Base-by-base conservation (phyloP, 2,797 vertebrate genomes). In the Capromys pilorides region DNA sequence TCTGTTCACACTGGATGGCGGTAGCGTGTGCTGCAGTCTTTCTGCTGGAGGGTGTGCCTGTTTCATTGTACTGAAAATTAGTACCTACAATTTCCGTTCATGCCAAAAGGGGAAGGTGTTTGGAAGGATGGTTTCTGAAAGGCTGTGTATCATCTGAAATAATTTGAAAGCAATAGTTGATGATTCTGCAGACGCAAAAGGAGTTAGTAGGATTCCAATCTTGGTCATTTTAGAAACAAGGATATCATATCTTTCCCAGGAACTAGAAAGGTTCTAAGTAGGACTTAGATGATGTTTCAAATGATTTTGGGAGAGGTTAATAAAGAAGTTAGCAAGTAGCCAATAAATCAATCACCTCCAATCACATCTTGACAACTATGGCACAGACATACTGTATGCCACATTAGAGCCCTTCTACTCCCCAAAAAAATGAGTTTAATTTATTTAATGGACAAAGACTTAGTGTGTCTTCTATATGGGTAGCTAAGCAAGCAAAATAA, bases 1-100 rank as follows among this genome's bases (percentile, higher is more conserved):
- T 82, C 1, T 0, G 4, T 59, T 61, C 49, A 7, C 16, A 49
- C 59, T 57, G 86, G 54, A 69, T 93, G 22, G 11, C 45, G 81
- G 22, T 24, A 69, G 89, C 73, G 95, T 82, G 86, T 92, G 94
- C 88, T 96, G 2, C 64, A 4, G 69, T 81, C 80, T 80, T 64
- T 41, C 62, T 88, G 41, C 49, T 85, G 92, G 77, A 95, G 59
- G 85, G 66, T 80, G 78, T 54, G 28, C n/a, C 87, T 95, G 59
- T 94, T 97, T 95, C 88, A 86, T 31, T n/a, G 36, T 80, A 26
- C 67, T 90, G 83, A 94, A 96, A 97, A 96, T 80, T 4, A 36
- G 41, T 92, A 36, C 86, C 61, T 80, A 73, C 57, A 92, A 95
- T 66, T 80, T 73, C 93, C 92, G 13, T 12, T 95, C 33, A 88